These are phyloP conservation scores for Bettongia penicillata DNA, from an alignment of 2,113 vertebrate species.

Conservation along the genomic window DNA sequence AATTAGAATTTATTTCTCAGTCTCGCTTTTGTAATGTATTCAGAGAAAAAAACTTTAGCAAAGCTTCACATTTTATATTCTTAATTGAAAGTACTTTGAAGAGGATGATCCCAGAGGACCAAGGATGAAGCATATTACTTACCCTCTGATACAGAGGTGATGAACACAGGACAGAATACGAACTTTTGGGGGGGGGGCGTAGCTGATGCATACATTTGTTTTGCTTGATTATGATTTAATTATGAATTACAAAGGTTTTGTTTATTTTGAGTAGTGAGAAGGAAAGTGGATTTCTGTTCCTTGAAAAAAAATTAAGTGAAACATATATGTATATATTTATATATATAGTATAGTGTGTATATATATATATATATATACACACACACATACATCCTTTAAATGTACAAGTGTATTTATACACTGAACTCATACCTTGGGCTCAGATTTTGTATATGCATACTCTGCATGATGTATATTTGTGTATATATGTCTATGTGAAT, in stretches of 20 bases:
- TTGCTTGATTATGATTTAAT: background rate
- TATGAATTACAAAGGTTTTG: background rate
- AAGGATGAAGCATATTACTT: background rate
- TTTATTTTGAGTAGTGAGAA: background rate
- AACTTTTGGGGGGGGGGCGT: background rate
- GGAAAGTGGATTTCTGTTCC: background rate
- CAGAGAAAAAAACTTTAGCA: background rate
- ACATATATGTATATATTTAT: background rate
- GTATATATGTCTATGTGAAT: background rate
- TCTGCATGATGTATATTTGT: background rate
- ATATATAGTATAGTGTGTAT: background rate
- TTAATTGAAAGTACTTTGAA: slow-evolving; percentile 15
- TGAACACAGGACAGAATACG: background rate
- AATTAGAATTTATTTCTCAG: slow-evolving; percentile 24
- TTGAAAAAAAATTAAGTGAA: background rate
- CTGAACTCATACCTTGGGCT: background rate
- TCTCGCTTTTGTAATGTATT: background rate
- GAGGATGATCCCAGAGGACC: background rate
- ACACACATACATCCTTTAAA: background rate
- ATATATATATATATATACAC: too few relatives aligned
- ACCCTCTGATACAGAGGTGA: background rate
- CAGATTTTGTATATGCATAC: background rate
- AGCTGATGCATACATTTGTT: background rate
- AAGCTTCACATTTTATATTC: background rate
- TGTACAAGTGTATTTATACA: too few relatives aligned